A percentile compares a stretch with the other conserved stretches of the same genome.
Conservation (phyloP, 2,888 invertebrate genomes). For the Minunthozetes semirufus region DNA sequence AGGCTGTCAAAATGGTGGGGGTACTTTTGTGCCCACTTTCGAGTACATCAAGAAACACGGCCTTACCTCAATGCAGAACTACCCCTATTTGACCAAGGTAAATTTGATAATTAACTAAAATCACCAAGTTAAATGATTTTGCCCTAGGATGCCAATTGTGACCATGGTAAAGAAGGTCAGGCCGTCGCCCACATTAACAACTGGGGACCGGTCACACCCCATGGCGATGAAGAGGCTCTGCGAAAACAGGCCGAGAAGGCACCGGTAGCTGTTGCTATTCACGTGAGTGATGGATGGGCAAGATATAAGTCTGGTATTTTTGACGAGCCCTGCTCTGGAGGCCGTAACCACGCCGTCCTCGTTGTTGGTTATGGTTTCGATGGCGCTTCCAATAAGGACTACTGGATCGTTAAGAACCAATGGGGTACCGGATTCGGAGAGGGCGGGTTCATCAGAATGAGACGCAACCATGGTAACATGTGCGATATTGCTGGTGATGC, state of each 20-base stretch:
- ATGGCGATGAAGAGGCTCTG: slow-evolving; percentile 22
- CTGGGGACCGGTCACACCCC: not conserved
- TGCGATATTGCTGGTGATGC: slow-evolving; percentile 47
- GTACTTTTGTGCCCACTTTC: slow-evolving; percentile 30
- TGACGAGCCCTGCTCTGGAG: slow-evolving; percentile 23
- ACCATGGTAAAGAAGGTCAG: not conserved
- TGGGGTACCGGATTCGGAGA: slow-evolving; percentile 33
- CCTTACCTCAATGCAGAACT: slow-evolving; percentile 15
- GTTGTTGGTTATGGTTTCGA: slow-evolving; percentile 32
- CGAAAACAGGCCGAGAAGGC: not conserved
- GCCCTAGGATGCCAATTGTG: slow-evolving; percentile 1
- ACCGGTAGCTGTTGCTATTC: slow-evolving; percentile 29
- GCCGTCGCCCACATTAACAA: slow-evolving; percentile 12
- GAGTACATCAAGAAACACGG: slow-evolving; percentile 19
- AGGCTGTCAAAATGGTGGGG: slow-evolving; percentile 28
- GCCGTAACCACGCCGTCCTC: slow-evolving; percentile 27
- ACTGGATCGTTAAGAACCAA: slow-evolving; percentile 33
- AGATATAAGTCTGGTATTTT: slow-evolving; percentile 25
- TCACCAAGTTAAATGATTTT: not conserved
- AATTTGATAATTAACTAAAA: too few relatives aligned
- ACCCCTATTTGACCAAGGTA: slow-evolving; percentile 28
- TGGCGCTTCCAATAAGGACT: not conserved
- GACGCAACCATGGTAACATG: slow-evolving; percentile 40
- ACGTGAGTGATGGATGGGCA: slow-evolving; percentile 1
- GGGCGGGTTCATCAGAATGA: slow-evolving; percentile 32